Evolutionary conservation across 2,113 vertebrate species (phyloP), one percentile per base, ranked within the genome.

Genomic region (Dromiciops gliroides): DNA sequence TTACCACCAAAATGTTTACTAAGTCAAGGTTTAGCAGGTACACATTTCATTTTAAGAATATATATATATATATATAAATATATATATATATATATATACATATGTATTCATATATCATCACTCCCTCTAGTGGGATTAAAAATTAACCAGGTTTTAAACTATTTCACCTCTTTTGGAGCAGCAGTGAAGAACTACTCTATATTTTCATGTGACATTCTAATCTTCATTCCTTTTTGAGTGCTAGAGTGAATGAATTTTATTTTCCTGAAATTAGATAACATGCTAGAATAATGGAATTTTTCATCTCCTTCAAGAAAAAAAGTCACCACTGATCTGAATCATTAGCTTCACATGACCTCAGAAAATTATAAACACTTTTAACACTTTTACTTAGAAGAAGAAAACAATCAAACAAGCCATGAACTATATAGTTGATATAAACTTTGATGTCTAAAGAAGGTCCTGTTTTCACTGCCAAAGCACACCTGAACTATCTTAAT

Each of bases 41-140:
- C 50, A 93, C 89, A 7, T 22, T 83, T 83, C 67, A 83, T 44
- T 83, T 83, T 28, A 31, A 56, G 25, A 28, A 56, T 53, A 53
- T 53, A 53, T 51, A 50, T 37, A 51, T 48, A 90, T 60, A n/a
- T 75, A 89, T 50, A 28, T 19, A 89, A 28, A 51, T 50, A 24
- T 26, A 1, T 10, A 91, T 47, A 31, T 2, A 8, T 48, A 90
- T 60, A n/a, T 75, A 89, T 50, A 28, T 19, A 89, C 37, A 51
- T 50, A 24, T 26, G 1, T 10, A 91, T 47, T 89, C 75, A 92
- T 90, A 94, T 93, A 52, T 95, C 8, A 0, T 48, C 92, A 49
- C 96, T 97, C 96, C 96, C 95, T 96, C 95, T 97, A 97, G 96
- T 50, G 97, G 96, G 91, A 95, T 92, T 91, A 93, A 93, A 94